Evolutionary conservation across 2,797 vertebrate species (phyloP).

Genomic region (Melopsittacus undulatus): DNA sequence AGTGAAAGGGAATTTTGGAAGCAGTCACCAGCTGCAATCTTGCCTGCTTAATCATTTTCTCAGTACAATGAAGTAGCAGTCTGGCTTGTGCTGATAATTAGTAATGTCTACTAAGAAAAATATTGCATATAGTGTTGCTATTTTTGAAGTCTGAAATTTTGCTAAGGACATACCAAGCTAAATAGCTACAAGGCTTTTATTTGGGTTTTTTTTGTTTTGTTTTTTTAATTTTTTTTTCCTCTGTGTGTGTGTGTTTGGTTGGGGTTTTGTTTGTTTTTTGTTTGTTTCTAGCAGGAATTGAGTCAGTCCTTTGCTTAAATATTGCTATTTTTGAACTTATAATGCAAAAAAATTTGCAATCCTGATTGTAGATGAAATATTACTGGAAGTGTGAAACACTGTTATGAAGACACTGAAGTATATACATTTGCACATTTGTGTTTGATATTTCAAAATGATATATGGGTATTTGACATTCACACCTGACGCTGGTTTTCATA

Average conservation of each 20-base stretch:
- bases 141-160: not conserved
- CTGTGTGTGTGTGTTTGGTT: not conserved
- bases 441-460: not conserved
- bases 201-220: too few species aligned
- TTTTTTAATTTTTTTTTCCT: too few species aligned
- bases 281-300: not conserved
- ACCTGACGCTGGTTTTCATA: not conserved
- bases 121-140: fast-evolving
- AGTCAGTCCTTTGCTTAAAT: not conserved
- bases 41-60: not conserved
- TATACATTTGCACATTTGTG: not conserved
- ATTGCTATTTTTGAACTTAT: not conserved
- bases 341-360: not conserved
- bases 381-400: not conserved
- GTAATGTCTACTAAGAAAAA: not conserved
- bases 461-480: not conserved
- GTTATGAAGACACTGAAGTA: not conserved
- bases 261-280: not conserved
- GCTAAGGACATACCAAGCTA: not conserved
- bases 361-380: not conserved
- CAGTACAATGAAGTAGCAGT: not conserved
- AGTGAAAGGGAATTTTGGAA: not conserved
- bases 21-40: not conserved
- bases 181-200: not conserved
- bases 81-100: not conserved